phyloP scores from a whole-genome alignment of 2,797 vertebrate genomes.

The Acridotheres tristis region DNA sequence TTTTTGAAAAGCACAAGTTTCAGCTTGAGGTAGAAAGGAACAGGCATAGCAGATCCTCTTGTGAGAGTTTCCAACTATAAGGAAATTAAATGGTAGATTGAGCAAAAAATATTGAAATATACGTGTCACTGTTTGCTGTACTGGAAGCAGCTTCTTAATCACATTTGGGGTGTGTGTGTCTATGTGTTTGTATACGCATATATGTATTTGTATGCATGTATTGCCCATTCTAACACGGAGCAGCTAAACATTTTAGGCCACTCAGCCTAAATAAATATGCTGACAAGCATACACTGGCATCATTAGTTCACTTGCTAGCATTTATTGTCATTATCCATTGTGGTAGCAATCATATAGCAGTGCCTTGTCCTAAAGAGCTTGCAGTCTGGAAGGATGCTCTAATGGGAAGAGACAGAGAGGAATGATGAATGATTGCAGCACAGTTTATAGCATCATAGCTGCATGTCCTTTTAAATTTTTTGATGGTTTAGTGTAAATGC shows the following conservation, averaged over 20 bases:
- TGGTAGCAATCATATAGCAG: neutral
- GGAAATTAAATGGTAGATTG: neutral
- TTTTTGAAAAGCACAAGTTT: neutral
- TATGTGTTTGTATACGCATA: neutral
- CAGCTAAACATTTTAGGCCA: neutral
- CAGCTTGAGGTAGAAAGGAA: neutral
- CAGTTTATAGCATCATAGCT: neutral
- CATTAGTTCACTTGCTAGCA: neutral
- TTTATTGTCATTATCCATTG: neutral
- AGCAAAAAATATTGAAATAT: neutral
- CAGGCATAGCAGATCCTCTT: accelerated
- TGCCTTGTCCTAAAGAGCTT: neutral
- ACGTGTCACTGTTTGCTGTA: neutral
- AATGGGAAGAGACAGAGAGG: neutral
- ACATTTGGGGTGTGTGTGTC: neutral
- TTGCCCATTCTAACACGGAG: neutral
- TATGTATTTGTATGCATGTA: neutral
- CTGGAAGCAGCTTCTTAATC: neutral
- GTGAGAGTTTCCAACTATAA: neutral
- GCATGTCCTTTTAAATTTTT: neutral
- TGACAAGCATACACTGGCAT: neutral
- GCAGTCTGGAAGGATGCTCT: neutral
- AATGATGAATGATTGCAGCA: neutral
- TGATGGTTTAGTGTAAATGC: neutral
- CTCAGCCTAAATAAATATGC: neutral